A percentile compares a stretch with the other conserved stretches of the same genome.
These are phyloP conservation scores for Melanotaenia trifasciata DNA, from an alignment of 2,797 vertebrate species.

Conservation along the genomic window DNA sequence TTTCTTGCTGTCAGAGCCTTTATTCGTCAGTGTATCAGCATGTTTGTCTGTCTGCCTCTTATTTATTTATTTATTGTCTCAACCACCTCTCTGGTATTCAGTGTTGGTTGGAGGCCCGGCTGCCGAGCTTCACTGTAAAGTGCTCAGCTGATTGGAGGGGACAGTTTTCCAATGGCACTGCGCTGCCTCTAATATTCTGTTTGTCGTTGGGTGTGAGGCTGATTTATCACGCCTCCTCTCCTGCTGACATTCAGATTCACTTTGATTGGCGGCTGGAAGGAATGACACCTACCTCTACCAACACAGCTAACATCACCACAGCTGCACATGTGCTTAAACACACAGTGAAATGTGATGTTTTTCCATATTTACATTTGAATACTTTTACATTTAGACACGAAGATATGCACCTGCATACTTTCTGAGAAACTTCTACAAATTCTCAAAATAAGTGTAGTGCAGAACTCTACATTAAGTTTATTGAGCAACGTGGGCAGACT, in stretches of 20 bases:
- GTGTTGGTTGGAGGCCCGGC: constrained; percentile 46
- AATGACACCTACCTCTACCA: constrained; percentile 54
- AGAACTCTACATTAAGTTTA: constrained; percentile 65
- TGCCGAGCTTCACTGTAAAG: constrained; percentile 75
- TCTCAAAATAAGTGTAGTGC: constrained; percentile 43
- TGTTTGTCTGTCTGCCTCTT: constrained; percentile 45
- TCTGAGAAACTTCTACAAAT: constrained; percentile 35
- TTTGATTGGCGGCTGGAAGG: constrained; percentile 78
- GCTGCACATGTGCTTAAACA: constrained; percentile 20
- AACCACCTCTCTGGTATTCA: constrained; percentile 53
- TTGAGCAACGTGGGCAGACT: constrained; percentile 67
- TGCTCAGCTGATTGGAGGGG: constrained; percentile 80
- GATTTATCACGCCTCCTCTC: constrained; percentile 83
- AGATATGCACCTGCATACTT: constrained; percentile 26
- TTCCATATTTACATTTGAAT: constrained; percentile 37
- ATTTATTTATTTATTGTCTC: constrained; percentile 54
- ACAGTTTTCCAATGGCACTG: constrained; percentile 81
- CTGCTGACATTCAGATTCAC: constrained; percentile 81
- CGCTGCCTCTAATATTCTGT: constrained; percentile 81
- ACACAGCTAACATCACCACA: constrained; percentile 6
- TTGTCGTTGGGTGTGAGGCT: constrained; percentile 79
- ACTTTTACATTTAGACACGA: constrained; percentile 38
- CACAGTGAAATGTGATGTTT: constrained; percentile 22
- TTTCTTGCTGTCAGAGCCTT: constrained; percentile 41
- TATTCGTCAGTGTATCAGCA: constrained; percentile 24